Base-by-base conservation (phyloP, 2,797 vertebrate species). In the Acanthornis magna region DNA sequence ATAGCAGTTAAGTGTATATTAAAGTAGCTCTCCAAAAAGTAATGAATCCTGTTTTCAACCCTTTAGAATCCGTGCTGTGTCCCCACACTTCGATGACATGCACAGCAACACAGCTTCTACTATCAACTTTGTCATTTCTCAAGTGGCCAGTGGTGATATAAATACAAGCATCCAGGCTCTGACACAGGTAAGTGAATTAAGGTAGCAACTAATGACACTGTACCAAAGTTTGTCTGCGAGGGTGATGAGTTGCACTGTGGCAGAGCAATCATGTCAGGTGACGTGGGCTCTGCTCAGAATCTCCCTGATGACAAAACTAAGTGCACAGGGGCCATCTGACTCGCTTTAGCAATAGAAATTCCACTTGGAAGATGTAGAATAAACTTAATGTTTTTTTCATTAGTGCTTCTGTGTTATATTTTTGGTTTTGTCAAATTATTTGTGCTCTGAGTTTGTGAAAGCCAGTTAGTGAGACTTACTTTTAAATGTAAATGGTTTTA, bases 121-220 rank as follows among this genome's bases (percentile, higher is more conserved):
- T 77, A 99, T 99, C 97, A 99, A 99, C 97, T 99, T 99, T 48
- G 99, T 99, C 68, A 99, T 99, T 97, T 99, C 99, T 36, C 99
- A 99, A 97, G 99, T 99, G 92, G 99, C 99, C 61, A 99, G 99
- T 77, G 98, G 99, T 19, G 99, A 99, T 97, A 99, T 99, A 61
- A 99, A 98, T 96, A 99, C 99, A n/a, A 99, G 99, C 94, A 99
- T 99, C 91, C 99, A 99, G 97, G 99, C 99, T 55, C 97, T 99
- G 95, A 99, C 99, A 29, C 99, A 99, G 99, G 99, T 99, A 95
- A 94, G 87, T 29, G 14, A 67, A 45, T 65, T 25, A 85, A 76
- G 38, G 47, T 54, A 51, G 54, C 34, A 85, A 3, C 23, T 47
- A 17, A 43, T 43, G 42, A 11, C 30, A 11, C 13, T 54, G 13